A percentile compares a stretch with the other conserved stretches of the same genome.
phyloP scores from a whole-genome alignment of 1,140 invertebrate genomes.

The Drosophila santomea region DNA sequence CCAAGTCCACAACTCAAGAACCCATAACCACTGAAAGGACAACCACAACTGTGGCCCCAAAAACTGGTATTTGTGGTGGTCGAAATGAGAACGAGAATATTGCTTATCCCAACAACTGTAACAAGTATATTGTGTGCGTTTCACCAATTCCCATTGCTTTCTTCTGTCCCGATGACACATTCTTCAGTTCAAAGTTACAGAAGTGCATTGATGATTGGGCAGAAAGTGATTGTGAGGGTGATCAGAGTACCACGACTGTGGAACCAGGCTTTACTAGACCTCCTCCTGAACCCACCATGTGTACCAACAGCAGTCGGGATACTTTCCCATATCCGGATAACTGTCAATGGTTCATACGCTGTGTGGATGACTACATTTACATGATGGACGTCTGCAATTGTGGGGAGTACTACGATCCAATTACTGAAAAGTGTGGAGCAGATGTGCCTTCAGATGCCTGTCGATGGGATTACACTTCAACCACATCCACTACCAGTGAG shows the following conservation, averaged over 20 bases:
- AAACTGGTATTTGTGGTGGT: constrained; percentile 54
- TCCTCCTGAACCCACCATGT: constrained; percentile 50
- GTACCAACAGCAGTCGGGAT: constrained; percentile 56
- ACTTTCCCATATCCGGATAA: constrained; percentile 69
- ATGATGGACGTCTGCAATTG: constrained; percentile 74
- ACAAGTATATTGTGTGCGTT: constrained; percentile 75
- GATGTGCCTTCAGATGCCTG: constrained; percentile 67
- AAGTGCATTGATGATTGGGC: constrained; percentile 51
- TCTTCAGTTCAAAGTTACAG: constrained; percentile 50
- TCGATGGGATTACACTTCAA: constrained; percentile 61
- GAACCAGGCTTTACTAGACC: constrained; percentile 29
- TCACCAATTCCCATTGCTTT: constrained; percentile 70
- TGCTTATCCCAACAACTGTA: constrained; percentile 68
- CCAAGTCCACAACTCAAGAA: constrained; percentile 31
- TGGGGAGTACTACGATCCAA: constrained; percentile 72
- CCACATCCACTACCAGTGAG: constrained; percentile 34
- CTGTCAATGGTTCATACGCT: constrained; percentile 70
- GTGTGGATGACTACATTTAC: constrained; percentile 65
- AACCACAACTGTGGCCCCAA: constrained; percentile 34
- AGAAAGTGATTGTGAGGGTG: constrained; percentile 69
- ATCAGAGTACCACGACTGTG: constrained; percentile 39
- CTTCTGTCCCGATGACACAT: constrained; percentile 53
- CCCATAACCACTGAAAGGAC: constrained; percentile 8
- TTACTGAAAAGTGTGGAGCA: constrained; percentile 46
- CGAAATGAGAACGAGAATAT: constrained; percentile 55